These are phyloP conservation scores for Mimachlamys varia DNA, from an alignment of 2,888 invertebrate species.

Conservation along the genomic window DNA sequence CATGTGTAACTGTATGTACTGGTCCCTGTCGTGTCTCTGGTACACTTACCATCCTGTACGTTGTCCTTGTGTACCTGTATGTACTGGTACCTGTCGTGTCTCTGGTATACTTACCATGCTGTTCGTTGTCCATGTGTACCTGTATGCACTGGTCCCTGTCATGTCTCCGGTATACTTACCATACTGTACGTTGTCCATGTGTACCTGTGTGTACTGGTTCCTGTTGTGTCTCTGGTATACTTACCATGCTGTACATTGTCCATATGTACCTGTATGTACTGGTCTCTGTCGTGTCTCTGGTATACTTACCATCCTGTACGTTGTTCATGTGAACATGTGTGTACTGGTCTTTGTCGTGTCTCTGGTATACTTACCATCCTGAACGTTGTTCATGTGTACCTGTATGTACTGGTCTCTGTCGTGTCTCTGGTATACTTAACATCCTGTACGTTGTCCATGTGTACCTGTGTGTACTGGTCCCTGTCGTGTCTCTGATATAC, in stretches of 20 bases:
- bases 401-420: neutral
- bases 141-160: constrained; percentile 2
- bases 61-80: neutral
- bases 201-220: neutral
- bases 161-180: neutral
- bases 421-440: neutral
- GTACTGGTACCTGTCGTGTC: too few relatives aligned
- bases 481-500: neutral
- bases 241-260: constrained; percentile 1
- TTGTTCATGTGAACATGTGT: constrained; percentile 4
- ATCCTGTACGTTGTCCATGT: neutral
- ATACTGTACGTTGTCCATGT: neutral
- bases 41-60: too few relatives aligned
- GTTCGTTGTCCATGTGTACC: neutral
- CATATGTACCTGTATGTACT: constrained; percentile 18
- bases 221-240: neutral
- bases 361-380: neutral
- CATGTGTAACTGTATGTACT: too few relatives aligned
- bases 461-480: too few relatives aligned
- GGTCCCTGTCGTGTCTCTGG: too few relatives aligned
- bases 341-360: neutral
- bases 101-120: neutral
- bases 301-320: neutral
- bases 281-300: neutral
- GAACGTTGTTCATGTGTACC: neutral